Conservation (phyloP, 2,797 vertebrate species). For the Arvicola amphibius region DNA sequence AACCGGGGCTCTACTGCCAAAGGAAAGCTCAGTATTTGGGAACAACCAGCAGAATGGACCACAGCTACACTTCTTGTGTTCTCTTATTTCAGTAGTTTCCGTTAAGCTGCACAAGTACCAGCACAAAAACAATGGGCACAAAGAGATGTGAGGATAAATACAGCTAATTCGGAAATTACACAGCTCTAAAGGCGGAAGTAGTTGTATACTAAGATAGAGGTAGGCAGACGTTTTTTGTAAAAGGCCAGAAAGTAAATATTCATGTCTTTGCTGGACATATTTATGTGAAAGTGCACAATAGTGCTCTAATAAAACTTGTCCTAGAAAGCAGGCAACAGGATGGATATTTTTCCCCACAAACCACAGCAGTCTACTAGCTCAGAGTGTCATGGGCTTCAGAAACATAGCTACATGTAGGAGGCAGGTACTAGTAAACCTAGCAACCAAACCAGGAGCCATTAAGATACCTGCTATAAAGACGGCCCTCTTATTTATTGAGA, state of each 20-base stretch:
- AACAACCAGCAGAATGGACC: neutral
- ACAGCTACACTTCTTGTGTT: neutral
- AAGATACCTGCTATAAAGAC: neutral
- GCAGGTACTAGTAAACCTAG: neutral
- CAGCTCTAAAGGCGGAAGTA: neutral
- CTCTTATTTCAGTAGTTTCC: neutral
- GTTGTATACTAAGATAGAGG: fast-evolving
- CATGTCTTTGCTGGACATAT: neutral
- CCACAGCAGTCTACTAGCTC: neutral
- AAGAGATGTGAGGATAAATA: neutral
- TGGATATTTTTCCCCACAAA: neutral
- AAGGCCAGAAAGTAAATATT: neutral
- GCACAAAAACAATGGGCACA: neutral
- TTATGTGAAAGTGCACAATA: neutral
- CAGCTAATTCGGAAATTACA: too few relatives aligned
- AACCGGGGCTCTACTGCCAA: neutral
- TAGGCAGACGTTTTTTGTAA: neutral
- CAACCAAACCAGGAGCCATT: neutral
- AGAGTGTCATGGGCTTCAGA: neutral
- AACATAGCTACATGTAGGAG: neutral
- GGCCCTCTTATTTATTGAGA: neutral
- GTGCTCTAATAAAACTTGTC: neutral
- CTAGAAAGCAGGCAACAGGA: neutral
- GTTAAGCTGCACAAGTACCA: neutral
- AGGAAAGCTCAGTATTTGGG: neutral